phyloP scores from a whole-genome alignment of 1,140 invertebrate genomes.

The Orchestia grillus region DNA sequence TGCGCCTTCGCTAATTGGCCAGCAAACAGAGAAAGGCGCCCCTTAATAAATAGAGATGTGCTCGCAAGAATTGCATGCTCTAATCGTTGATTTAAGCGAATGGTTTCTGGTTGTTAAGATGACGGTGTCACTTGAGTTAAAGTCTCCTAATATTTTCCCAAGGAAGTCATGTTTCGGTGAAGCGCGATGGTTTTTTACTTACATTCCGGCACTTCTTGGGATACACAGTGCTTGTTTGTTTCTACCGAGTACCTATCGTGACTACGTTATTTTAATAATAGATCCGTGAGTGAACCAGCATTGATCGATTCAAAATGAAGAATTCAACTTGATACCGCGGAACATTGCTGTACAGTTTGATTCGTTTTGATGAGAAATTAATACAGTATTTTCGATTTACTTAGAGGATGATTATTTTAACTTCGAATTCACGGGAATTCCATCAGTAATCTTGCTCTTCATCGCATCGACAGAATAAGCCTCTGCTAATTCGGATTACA shows the following conservation, averaged over 20 bases:
- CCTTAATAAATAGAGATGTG: constrained; percentile 37
- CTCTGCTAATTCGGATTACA: background rate
- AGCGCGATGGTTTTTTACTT: background rate
- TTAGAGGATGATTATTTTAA: background rate
- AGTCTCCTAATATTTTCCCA: background rate
- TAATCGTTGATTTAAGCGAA: constrained; percentile 48
- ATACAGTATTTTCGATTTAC: background rate
- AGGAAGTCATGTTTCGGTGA: background rate
- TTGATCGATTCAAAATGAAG: background rate
- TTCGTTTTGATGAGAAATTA: background rate
- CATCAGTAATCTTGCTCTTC: background rate
- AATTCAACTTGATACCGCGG: background rate
- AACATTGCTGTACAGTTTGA: background rate
- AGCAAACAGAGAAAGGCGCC: constrained; percentile 32
- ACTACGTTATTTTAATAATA: background rate
- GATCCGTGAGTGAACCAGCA: background rate
- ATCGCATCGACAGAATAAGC: background rate
- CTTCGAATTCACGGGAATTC: background rate
- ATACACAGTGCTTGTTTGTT: background rate
- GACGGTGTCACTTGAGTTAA: constrained; percentile 10
- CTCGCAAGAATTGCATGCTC: background rate
- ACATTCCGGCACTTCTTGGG: background rate
- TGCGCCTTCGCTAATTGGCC: constrained; percentile 37
- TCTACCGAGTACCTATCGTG: background rate
- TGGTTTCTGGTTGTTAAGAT: background rate